These are phyloP conservation scores for Spheniscus humboldti DNA, from an alignment of 2,797 vertebrate species.

Conservation along the genomic window DNA sequence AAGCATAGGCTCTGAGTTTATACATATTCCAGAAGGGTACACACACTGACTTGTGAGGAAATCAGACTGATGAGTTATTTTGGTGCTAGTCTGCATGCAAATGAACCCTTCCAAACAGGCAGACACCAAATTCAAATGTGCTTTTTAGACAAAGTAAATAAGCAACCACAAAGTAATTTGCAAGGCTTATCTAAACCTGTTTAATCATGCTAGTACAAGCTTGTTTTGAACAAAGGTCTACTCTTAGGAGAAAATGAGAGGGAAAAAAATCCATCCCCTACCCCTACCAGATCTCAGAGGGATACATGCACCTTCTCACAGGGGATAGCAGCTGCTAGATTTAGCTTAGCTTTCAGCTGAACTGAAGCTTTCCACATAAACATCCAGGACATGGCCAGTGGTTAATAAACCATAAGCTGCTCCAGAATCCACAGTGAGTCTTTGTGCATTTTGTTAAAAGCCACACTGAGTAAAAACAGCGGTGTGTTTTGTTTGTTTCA, in stretches of 20 bases:
- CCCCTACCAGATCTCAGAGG: neutral
- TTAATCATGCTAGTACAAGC: neutral
- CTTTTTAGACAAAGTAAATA: conserved; percentile 6
- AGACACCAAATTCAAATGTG: neutral
- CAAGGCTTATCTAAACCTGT: conserved; percentile 23
- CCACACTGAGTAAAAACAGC: conserved; percentile 40
- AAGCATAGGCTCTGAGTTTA: neutral
- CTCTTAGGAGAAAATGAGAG: neutral
- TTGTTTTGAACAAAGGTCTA: conserved; percentile 4
- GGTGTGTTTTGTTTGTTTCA: conserved; percentile 16
- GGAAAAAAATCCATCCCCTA: neutral
- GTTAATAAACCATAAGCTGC: conserved; percentile 31
- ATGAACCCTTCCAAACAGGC: neutral
- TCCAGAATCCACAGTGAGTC: conserved; percentile 45
- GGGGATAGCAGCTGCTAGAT: neutral
- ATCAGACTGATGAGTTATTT: conserved; percentile 7
- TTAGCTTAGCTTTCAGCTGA: neutral
- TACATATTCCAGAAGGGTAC: neutral
- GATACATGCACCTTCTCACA: neutral
- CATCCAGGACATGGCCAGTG: conserved; percentile 9
- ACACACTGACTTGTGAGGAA: neutral
- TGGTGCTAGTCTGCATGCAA: conserved; percentile 14
- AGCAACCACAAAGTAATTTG: neutral
- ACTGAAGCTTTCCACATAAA: conserved; percentile 40
- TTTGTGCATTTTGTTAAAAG: conserved; percentile 52